Base-by-base conservation (phyloP, 2,888 invertebrate species). In the Leptopilina myrica region DNA sequence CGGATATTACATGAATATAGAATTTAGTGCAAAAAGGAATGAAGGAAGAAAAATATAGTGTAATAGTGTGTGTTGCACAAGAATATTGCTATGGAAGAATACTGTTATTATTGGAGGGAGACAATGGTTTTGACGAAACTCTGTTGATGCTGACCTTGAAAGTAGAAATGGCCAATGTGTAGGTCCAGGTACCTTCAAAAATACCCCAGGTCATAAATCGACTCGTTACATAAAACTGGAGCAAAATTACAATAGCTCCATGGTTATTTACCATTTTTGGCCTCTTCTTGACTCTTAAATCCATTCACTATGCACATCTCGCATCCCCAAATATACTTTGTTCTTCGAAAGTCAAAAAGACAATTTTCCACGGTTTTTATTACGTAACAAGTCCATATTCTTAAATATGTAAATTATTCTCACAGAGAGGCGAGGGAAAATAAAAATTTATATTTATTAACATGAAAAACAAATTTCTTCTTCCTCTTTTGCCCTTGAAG, bases 181-280 rank as follows among this genome's bases (percentile, higher is more conserved):
- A 5, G 53, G 20, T 40, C 40, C 81, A 80, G 84, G 84, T 80
- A 82, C 67, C 9, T 49, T 49, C 11, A 11, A 14, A 77, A 80
- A 75, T 76, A 3, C 78, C 11, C 65, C 20, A 69, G 46, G 78
- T 84, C 87, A 82, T 89, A 89, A 89, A 89, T 89, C 87, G 86
- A 77, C 83, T 81, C 76, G 86, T 88, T 88, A 78, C 81, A 81
- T 84, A 86, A 89, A 89, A 89, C 86, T 89, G 82, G 88, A 89
- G 87, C 88, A 88, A 83, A 79, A 82, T 83, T 83, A 82, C 84
- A 84, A 88, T 85, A 80, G 82, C 76, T 87, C 88, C 86, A 87
- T 86, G 84, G 69, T 73, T 53, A 73, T 7, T 69, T 53, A 73
- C 14, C 56, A 49, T 26, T 69, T 67, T 56, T 12, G 33, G 26